These are phyloP conservation scores for Eriocheir sinensis DNA, from an alignment of 1,140 invertebrate genomes.

Conservation along the genomic window DNA sequence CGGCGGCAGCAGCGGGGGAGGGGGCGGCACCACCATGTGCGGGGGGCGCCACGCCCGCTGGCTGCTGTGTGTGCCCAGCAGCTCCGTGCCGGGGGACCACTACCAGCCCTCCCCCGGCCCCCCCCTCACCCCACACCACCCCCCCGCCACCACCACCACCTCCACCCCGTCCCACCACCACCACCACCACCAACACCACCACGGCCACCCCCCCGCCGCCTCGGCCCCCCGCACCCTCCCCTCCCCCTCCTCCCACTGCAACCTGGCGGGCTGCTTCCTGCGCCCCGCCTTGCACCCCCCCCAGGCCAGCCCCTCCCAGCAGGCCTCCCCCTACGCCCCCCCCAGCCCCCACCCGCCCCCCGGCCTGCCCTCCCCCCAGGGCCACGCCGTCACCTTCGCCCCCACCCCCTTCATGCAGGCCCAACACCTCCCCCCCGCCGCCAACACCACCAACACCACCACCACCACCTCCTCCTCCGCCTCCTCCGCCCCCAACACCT, in stretches of 20 bases:
- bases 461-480: constrained; percentile 29
- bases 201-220: constrained; percentile 52
- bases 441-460: background rate
- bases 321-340: constrained; percentile 72
- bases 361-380: constrained; percentile 70
- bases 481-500: constrained; percentile 30
- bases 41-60: constrained; percentile 77
- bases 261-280: constrained; percentile 71
- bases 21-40: constrained; percentile 75
- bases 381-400: constrained; percentile 64
- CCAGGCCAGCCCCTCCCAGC: constrained; percentile 56
- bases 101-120: constrained; percentile 70
- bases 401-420: constrained; percentile 75
- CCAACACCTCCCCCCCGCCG: constrained; percentile 65
- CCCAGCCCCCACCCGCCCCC: constrained; percentile 73
- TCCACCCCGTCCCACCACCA: constrained; percentile 62
- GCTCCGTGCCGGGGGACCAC: constrained; percentile 73
- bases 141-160: constrained; percentile 59
- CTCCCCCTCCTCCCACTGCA: constrained; percentile 73
- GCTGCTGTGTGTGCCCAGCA: constrained; percentile 76
- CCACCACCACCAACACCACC: constrained; percentile 43
- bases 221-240: constrained; percentile 64
- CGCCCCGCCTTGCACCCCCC: constrained; percentile 67
- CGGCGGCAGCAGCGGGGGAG: background rate
- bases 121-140: constrained; percentile 54